Percentiles rank a stretch among this genome's conserved stretches.
These are phyloP conservation scores for Zoroaster sp. DNA, from an alignment of 53 echinoderm and acorn worm species.

Conservation along the genomic window DNA sequence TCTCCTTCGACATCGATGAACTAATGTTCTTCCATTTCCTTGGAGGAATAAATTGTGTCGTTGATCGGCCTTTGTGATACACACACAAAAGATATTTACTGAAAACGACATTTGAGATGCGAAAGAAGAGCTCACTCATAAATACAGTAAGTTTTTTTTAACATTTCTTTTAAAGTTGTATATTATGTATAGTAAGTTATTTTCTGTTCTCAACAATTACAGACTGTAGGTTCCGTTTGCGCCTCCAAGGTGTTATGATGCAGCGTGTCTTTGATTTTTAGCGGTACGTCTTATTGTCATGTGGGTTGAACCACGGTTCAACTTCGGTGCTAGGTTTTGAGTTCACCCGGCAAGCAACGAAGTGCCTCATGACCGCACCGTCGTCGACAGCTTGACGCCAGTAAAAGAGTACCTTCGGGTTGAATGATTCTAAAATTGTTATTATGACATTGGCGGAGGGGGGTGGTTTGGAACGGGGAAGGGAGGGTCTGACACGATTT, in stretches of 20 bases:
- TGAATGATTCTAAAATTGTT: no score
- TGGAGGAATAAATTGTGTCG: not conserved
- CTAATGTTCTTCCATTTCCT: not conserved
- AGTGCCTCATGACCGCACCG: slow-evolving; percentile 12
- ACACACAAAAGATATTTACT: no score
- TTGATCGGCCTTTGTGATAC: slow-evolving; percentile 46
- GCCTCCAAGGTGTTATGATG: not conserved
- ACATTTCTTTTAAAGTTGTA: no score
- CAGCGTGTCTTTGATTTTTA: not conserved
- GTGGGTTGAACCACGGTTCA: slow-evolving; percentile 31
- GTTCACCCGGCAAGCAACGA: not conserved
- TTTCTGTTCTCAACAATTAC: no score
- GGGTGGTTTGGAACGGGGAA: no score
- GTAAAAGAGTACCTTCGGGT: no score
- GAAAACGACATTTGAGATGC: no score
- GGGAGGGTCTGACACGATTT: no score
- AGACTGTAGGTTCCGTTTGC: not conserved
- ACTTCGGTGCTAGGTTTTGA: not conserved
- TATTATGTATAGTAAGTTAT: no score
- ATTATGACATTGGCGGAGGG: no score
- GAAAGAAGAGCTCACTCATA: not conserved
- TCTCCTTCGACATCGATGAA: not conserved
- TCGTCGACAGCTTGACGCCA: slow-evolving; percentile 22
- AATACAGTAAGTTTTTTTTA: not conserved
- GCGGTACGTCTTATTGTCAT: not conserved